Evolutionary conservation across 2,113 vertebrate genomes (phyloP), one percentile per base, ranked within the genome.

Genomic region (Oryzias curvinotus): DNA sequence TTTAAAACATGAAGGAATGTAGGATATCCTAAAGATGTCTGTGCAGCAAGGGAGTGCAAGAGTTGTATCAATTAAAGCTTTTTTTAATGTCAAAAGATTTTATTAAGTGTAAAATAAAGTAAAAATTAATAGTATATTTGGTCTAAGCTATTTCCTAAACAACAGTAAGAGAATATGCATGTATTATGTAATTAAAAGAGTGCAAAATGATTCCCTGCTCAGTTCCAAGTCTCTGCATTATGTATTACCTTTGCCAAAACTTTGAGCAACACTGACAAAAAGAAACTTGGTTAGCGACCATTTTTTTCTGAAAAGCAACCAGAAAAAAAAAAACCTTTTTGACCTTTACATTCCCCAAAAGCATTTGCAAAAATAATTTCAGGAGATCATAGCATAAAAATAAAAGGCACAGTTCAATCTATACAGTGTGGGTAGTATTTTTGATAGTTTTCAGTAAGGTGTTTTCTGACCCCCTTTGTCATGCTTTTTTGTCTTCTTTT

Each of bases 391-490:
- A 59, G 14, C 12, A 70, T 52, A 41, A n/a, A 54, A 75, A 75
- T 52, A 14, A 23, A 26, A 66, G 65, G 28, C 57, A 44, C 55
- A 77, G 82, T 71, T 73, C 58, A 78, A 60, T 79, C 59, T 41
- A 75, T 68, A 55, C 1, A 71, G 60, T n/a, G 69, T 85, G 70
- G 82, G 83, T 18, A 72, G 57, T 41, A 1, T 60, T 52, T 72
- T 57, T 46, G 49, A 66, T 70, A 75, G 44, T 62, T 71, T 21
- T 79, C 58, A 53, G 23, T 76, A 71, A 82, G 81, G 79, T 81
- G 79, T 73, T 80, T 71, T 69, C 75, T 83, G 81, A 87, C 79
- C 79, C 73, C 62, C 63, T 73, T 58, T 64, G 65, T 72, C 56
- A 55, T 69, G 72, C 65, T 55, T 59, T 74, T 72, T 74, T 45